Evolutionary conservation across 2,113 vertebrate genomes (phyloP), one percentile per base, ranked within the genome.

Genomic region (Otocyon megalotis): DNA sequence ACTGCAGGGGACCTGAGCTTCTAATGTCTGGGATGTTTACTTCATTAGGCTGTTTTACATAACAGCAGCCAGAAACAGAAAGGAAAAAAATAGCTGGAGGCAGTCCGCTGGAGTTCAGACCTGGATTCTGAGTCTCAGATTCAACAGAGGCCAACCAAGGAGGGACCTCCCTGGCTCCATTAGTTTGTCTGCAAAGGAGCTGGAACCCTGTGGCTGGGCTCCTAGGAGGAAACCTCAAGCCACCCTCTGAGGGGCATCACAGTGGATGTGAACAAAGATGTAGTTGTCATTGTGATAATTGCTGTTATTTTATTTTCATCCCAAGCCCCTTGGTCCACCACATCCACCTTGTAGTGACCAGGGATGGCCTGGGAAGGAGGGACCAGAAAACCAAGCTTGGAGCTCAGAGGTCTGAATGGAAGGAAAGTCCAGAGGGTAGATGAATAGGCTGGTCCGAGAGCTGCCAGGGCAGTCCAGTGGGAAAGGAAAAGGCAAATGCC

Each of bases 1-100:
- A 0, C 96, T 24, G 72, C 94, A 95, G 96, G 94, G 92, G 54
- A n/a, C 37, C 50, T 8, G 37, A 72, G 81, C 69, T 37, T 19
- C 91, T 58, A 60, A 80, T 5, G 67, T 76, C 93, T 95, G 67
- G 35, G 67, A 93, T 96, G 96, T 96, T 97, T 87, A 97, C 94
- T 86, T 97, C 97, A 88, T 97, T 96, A 97, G 85, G 43, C 79
- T 54, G 43, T 60, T 97, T 96, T 95, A 87, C 82, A 80, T 95
- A 97, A 97, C 62, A 83, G 74, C 83, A 91, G 88, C 82, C 96
- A 95, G 97, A 96, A 96, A 48, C 72, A 94, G 10, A 63, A 79
- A 58, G 28, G 37, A 32, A 58, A 67, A 77, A 85, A 92, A 77
- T 54, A 97, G 72, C 82, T 67, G 56, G 67, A 90, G 53, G 92